Percentiles rank a stretch among this genome's conserved stretches.
phyloP scores from a whole-genome alignment of 2,797 vertebrate species.

The Sebastiscus tertius region DNA sequence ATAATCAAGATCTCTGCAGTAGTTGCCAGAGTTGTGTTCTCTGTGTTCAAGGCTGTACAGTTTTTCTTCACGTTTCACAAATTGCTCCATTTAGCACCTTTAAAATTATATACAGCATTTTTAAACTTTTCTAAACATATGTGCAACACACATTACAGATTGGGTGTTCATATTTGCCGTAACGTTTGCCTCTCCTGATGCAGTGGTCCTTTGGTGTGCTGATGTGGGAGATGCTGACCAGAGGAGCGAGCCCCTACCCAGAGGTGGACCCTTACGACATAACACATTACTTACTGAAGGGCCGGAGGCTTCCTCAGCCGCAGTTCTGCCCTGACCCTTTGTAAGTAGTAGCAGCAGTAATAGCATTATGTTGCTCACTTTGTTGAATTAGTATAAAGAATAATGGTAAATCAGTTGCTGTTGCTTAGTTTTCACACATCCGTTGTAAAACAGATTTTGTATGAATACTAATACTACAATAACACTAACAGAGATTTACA shows the following conservation, averaged over 20 bases:
- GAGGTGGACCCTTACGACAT: slow-evolving; percentile 96
- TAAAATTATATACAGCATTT: not conserved
- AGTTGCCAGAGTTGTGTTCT: not conserved
- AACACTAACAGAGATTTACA: not conserved
- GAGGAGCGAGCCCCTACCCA: slow-evolving; percentile 93
- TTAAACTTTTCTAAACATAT: not conserved
- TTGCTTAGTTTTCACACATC: not conserved
- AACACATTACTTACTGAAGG: slow-evolving; percentile 87
- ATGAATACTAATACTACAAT: not conserved
- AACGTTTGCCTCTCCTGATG: slow-evolving; percentile 1
- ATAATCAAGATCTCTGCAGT: not conserved
- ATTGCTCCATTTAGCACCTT: not conserved
- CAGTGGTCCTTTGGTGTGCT: slow-evolving; percentile 99
- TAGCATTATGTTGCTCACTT: not conserved
- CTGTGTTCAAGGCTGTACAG: not conserved
- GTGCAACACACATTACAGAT: not conserved
- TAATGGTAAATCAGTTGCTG: not conserved
- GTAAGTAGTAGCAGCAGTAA: slow-evolving; percentile 83
- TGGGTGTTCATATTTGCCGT: not conserved
- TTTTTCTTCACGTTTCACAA: not conserved
- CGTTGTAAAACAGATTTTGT: not conserved
- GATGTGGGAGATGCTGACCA: slow-evolving; percentile 97
- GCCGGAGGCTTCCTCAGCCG: slow-evolving; percentile 93
- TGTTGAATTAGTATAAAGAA: not conserved
- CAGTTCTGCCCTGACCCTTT: slow-evolving; percentile 91